These are phyloP conservation scores for Drosophila azteca DNA, from an alignment of 1,140 invertebrate genomes.

Conservation along the genomic window DNA sequence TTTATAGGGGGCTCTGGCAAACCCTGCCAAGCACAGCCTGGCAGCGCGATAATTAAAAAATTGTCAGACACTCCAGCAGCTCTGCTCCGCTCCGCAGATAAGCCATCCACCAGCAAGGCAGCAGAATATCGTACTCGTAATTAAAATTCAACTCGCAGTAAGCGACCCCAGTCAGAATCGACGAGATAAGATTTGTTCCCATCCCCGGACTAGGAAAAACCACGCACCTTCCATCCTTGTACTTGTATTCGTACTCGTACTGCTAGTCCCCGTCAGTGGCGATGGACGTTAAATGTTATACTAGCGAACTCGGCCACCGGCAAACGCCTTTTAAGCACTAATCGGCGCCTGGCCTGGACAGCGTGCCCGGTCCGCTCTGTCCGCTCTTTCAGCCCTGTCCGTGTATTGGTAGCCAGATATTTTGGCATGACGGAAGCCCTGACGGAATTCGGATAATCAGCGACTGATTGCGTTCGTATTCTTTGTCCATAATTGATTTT, in stretches of 20 bases:
- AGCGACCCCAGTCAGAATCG: not conserved
- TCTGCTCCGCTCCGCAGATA: conserved; percentile 44
- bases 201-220: conserved; percentile 7
- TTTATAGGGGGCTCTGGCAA: conserved; percentile 20
- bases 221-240: conserved; percentile 44
- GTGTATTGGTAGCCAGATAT: not conserved
- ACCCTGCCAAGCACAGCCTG: conserved; percentile 5
- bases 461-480: conserved; percentile 27
- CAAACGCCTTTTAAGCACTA: conserved; percentile 41
- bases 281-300: conserved; percentile 40
- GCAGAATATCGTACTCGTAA: conserved; percentile 47
- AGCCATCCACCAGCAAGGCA: conserved; percentile 37
- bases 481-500: conserved; percentile 54
- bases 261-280: conserved; percentile 20
- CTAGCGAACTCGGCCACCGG: conserved; percentile 29
- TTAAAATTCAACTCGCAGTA: conserved; percentile 49
- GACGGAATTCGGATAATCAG: conserved; percentile 42
- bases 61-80: conserved; percentile 26
- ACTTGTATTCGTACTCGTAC: conserved; percentile 3
- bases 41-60: conserved; percentile 63
- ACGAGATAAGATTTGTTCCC: conserved; percentile 36
- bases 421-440: conserved; percentile 33
- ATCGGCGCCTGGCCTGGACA: conserved; percentile 33
- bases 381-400: not conserved
- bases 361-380: not conserved